Percentiles rank a stretch among this genome's conserved stretches.
Evolutionary conservation across 1,140 invertebrate species (phyloP).

Genomic region (Drosophila seguyi): DNA sequence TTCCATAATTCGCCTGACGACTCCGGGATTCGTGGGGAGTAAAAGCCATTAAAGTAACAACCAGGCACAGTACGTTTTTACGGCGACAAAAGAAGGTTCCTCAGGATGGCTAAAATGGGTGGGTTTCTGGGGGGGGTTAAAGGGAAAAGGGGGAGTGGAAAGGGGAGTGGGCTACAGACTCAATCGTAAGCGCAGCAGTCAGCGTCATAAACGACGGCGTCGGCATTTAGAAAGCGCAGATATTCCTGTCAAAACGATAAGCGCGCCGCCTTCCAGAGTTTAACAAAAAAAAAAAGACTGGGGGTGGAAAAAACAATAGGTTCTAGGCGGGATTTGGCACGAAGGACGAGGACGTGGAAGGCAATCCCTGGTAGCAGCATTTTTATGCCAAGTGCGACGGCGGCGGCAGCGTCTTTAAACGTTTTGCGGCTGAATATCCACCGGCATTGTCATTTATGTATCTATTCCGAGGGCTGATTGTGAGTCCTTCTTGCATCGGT

Average conservation of each 20-base stretch:
- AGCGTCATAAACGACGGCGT: conserved; percentile 81
- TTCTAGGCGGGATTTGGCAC: conserved; percentile 15
- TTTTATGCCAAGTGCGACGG: conserved; percentile 76
- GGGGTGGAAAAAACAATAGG: background rate
- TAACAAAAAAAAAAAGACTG: conserved; percentile 10
- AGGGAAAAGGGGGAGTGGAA: background rate
- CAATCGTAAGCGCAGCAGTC: conserved; percentile 79
- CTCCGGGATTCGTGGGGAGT: conserved; percentile 75
- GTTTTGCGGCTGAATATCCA: conserved; percentile 68
- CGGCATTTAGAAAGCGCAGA: conserved; percentile 82
- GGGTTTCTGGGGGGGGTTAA: background rate
- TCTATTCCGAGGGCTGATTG: conserved; percentile 63
- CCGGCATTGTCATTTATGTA: conserved; percentile 81
- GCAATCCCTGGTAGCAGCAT: conserved; percentile 50
- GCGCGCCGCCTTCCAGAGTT: conserved; percentile 64
- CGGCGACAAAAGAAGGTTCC: conserved; percentile 61
- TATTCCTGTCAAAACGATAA: conserved; percentile 83
- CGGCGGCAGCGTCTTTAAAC: conserved; percentile 75
- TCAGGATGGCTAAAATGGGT: conserved; percentile 41
- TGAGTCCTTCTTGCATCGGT: conserved; percentile 70
- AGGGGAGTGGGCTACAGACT: conserved; percentile 43
- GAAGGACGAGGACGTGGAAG: conserved; percentile 7
- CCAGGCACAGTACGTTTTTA: conserved; percentile 82
- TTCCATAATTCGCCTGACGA: conserved; percentile 80
- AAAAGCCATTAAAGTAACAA: conserved; percentile 83